These are phyloP conservation scores for Sicus ferrugineus DNA, from an alignment of 2,888 invertebrate genomes.

Conservation along the genomic window DNA sequence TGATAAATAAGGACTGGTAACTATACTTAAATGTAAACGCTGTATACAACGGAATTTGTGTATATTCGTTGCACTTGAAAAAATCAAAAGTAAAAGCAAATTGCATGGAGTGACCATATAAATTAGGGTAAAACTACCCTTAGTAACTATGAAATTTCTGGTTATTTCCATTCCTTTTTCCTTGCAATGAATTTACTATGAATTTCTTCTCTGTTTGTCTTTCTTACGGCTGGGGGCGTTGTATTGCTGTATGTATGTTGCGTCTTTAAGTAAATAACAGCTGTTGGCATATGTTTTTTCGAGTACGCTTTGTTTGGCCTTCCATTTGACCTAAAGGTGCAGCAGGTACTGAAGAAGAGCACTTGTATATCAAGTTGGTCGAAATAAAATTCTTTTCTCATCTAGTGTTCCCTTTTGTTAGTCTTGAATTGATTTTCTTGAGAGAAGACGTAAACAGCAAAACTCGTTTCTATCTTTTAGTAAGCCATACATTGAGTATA, in stretches of 20 bases:
- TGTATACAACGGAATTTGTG: neutral
- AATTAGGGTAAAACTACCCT: no score
- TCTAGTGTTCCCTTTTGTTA: neutral
- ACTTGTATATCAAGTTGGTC: neutral
- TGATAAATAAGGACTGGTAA: no score
- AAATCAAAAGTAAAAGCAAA: neutral
- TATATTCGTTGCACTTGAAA: neutral
- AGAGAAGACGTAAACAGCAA: neutral
- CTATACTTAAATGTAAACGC: constrained; percentile 2
- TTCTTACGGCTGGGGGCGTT: neutral
- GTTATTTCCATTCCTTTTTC: neutral
- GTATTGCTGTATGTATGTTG: constrained; percentile 1
- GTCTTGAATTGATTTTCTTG: neutral
- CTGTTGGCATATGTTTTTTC: constrained; percentile 14
- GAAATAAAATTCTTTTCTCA: neutral
- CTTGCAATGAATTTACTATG: neutral
- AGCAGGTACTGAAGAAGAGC: constrained; percentile 14
- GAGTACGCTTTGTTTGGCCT: neutral
- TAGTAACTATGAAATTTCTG: neutral
- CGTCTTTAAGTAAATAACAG: neutral
- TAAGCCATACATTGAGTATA: neutral
- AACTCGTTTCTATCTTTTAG: neutral
- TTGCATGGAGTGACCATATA: neutral
- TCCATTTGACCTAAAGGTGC: neutral
- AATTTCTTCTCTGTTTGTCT: neutral